Percentiles rank a stretch among this genome's conserved stretches.
These are phyloP conservation scores for Conus canariensis DNA, from an alignment of 2,888 invertebrate genomes.

Conservation along the genomic window DNA sequence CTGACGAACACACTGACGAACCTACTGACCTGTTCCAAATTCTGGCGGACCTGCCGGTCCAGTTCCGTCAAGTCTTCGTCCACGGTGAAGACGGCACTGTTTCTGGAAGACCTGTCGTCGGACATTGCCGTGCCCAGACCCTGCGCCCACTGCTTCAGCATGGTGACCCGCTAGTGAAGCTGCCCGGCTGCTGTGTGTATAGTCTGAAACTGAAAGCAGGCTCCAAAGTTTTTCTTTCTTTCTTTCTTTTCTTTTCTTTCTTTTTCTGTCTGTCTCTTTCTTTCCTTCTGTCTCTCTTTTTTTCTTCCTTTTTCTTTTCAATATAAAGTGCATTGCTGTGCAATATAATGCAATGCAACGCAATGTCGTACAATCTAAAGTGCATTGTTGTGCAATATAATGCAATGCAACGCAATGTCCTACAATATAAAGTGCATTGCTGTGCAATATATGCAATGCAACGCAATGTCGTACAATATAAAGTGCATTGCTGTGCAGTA, in stretches of 20 bases:
- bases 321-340: neutral
- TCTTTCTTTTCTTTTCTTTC: too few species aligned
- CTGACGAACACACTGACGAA: neutral
- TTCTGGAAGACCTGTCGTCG: constrained; percentile 31
- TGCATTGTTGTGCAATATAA: neutral
- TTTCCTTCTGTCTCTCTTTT: too few species aligned
- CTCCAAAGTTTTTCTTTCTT: too few species aligned
- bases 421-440: neutral
- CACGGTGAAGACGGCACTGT: constrained; percentile 44
- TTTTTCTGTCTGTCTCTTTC: neutral
- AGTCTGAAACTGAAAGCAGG: neutral
- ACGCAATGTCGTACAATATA: too few species aligned
- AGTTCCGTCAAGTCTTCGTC: constrained; percentile 45
- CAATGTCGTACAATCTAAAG: neutral
- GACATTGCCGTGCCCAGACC: constrained; percentile 12
- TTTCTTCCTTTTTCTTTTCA: too few species aligned
- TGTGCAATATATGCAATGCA: too few species aligned
- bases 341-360: neutral
- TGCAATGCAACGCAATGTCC: neutral
- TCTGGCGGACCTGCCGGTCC: constrained; percentile 41
- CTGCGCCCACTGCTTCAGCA: constrained; percentile 47
- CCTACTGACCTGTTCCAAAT: constrained; percentile 45
- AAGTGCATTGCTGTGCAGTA: neutral
- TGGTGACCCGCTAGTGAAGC: neutral
- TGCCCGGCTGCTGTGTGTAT: neutral